Evolutionary conservation across 1,140 invertebrate genomes (phyloP).

Genomic region (Glomeris maerens): DNA sequence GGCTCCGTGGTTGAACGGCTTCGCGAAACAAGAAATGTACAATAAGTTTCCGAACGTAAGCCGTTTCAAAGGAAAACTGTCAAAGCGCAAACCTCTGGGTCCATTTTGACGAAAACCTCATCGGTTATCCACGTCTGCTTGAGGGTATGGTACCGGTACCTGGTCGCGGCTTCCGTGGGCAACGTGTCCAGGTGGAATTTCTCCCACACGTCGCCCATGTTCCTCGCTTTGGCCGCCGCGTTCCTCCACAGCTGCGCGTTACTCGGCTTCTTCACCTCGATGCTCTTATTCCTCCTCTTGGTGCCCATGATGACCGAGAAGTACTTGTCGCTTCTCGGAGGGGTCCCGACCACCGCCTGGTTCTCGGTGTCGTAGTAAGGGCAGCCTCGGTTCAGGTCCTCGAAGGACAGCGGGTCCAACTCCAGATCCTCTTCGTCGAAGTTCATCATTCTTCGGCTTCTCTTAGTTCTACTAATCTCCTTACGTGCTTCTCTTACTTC

Average conservation of each 20-base stretch:
- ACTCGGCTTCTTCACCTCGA: neutral
- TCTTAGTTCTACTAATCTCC: no score
- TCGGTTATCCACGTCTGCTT: conserved; percentile 33
- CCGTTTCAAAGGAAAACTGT: neutral
- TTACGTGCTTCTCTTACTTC: no score
- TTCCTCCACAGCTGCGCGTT: conserved; percentile 22
- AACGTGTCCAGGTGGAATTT: conserved; percentile 32
- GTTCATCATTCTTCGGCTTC: no score
- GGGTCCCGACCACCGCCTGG: no score
- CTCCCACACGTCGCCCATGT: conserved; percentile 32
- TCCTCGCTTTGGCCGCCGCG: conserved; percentile 22
- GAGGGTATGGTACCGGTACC: conserved; percentile 34
- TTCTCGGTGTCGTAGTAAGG: no score
- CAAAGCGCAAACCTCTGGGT: conserved; percentile 23
- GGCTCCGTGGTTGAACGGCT: conserved; percentile 40
- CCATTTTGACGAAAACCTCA: conserved; percentile 37
- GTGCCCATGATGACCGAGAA: neutral
- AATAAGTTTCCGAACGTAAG: neutral
- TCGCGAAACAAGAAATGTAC: conserved; percentile 19
- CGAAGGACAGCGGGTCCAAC: no score
- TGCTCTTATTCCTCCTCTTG: neutral
- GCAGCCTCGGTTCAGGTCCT: no score
- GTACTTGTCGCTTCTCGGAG: neutral
- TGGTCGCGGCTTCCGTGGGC: conserved; percentile 27
- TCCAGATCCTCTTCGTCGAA: no score